Evolutionary conservation across 2,888 invertebrate species (phyloP), one percentile per base, ranked within the genome.

Genomic region (Gymnosoma rotundatum): DNA sequence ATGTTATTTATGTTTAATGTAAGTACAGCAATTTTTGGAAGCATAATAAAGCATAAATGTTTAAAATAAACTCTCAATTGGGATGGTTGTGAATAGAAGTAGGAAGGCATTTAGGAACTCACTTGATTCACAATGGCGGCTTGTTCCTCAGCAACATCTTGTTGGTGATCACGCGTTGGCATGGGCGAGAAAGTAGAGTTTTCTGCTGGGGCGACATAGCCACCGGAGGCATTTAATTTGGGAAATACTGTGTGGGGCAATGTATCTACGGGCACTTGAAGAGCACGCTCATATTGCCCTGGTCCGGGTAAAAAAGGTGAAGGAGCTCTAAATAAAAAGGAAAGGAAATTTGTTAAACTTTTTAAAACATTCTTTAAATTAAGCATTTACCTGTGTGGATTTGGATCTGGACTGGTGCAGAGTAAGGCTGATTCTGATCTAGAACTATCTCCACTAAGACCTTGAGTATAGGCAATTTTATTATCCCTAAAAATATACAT

Each of bases 291-390:
- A 88, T 92, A 91, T 56, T 91, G 91, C 25, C 93, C 93, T 1
- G 93, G 93, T 87, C 93, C 93, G 72, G 93, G 93, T 63, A 94
- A 92, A 85, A 93, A 91, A 10, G 94, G 94, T 87, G 94, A 94
- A 25, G 94, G 93, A 36, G 90, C 92, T 83, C 92, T 90, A 73
- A 12, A n/a, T 9, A 52, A 42, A 45, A 42, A 48, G 25, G 58
- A 42, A 70, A 54, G 1, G 7, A 32, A 38, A 52, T n/a, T 9
- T 58, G 56, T 74, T 18, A 42, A 20, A 50, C 32, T 14, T 50
- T 12, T n/a, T 8, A 58, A 32, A 4, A 32, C 5, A n/a, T 6
- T 14, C 12, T 25, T 38, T 8, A 9, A 45, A 25, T 69, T 14
- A 52, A 70, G 1, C n/a, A 16, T 16, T 45, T 78, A 93, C 94